These are phyloP conservation scores for Acanthiza pusilla DNA, from an alignment of 2,797 vertebrate species.

Conservation along the genomic window DNA sequence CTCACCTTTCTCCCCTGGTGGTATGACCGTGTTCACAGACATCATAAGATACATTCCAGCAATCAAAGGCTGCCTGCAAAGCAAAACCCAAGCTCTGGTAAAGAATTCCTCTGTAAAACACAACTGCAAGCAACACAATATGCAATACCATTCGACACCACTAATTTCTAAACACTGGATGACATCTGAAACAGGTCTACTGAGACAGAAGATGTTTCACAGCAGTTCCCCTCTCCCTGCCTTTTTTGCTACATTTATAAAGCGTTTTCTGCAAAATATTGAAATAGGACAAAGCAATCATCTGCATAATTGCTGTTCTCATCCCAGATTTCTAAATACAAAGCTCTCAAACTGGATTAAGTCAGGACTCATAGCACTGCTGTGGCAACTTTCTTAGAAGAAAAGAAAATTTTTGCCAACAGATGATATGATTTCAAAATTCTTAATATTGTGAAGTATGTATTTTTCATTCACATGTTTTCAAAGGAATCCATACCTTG, in stretches of 20 bases:
- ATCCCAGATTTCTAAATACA: neutral
- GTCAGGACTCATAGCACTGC: neutral
- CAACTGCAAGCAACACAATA: neutral
- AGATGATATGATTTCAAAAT: neutral
- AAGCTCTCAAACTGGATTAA: neutral
- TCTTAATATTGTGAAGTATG: neutral
- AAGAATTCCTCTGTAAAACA: slow-evolving; percentile 2
- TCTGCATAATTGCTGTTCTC: neutral
- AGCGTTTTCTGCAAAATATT: neutral
- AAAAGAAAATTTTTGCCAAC: neutral
- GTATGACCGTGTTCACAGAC: slow-evolving; percentile 89
- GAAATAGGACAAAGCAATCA: neutral
- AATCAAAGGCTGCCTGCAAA: slow-evolving; percentile 89
- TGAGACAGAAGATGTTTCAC: neutral
- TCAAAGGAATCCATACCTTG: neutral
- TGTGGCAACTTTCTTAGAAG: neutral
- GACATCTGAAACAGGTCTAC: neutral
- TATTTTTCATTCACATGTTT: neutral
- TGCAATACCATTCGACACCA: neutral
- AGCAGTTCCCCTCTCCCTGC: neutral
- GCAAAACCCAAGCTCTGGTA: neutral
- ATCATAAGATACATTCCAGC: slow-evolving; percentile 97
- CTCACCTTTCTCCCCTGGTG: slow-evolving; percentile 87
- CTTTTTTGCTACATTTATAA: neutral
- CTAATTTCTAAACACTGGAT: neutral